Base-by-base conservation (phyloP, 2,888 invertebrate species). In the Drosophila mercatorum region DNA sequence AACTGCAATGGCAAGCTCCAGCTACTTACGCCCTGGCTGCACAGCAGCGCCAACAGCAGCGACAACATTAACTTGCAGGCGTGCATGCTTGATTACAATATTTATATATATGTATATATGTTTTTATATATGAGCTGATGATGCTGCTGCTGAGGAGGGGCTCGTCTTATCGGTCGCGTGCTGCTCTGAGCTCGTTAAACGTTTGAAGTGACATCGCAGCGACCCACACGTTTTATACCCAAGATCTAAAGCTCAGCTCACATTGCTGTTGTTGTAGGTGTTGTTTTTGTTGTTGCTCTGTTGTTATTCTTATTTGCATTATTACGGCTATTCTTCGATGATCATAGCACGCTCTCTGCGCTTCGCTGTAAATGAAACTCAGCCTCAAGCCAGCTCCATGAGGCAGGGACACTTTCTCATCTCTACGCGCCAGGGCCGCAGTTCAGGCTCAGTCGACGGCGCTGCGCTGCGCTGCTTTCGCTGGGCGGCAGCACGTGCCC, bases 191-290 rank as follows among this genome's bases (percentile, higher is more conserved):
- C 65, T 73, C 73, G 83, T 72, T 70, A 68, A 78, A 71, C 80
- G 83, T 86, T 86, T 88, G 84, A 81, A 86, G 64, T 86, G 81
- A 82, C 77, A 64, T 63, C 63, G 55, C 11, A 63, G 69, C 64
- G 63, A 73, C 70, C 75, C 69, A 74, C 77, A 79, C 82, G 87
- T 82, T 86, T 86, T 87, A 84, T 81, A 72, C 64, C 78, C 68
- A 70, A 73, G 65, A 74, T 70, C 58, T 59, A 75, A 68, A 70
- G 66, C 82, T 66, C 38, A 51, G 44, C 43, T 47, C 40, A 31
- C 12, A 26, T 67, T 28, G 31, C 22, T 58, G 17, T 41, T 51
- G 47, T 56, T 67, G 41, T 28, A 52, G 22, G 17, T 59, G 17
- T 14, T 60, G 44, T 31, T 65, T 26, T 31, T 55, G 41, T 7